Evolutionary conservation across 2,888 invertebrate genomes (phyloP), one percentile per base, ranked within the genome.

Genomic region (Odontocerum albicorne): DNA sequence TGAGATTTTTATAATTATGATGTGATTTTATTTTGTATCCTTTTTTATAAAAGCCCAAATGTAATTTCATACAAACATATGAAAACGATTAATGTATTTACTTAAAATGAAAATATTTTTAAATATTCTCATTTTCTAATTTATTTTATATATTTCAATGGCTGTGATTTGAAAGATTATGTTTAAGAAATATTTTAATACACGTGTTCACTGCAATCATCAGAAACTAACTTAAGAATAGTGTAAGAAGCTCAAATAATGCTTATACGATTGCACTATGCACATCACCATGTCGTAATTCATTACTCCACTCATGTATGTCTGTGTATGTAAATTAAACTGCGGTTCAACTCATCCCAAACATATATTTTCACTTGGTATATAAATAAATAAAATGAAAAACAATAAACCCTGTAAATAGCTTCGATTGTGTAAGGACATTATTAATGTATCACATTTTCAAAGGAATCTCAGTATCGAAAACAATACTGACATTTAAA

Each of bases 171-270:
- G 27, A 16, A 8, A 27, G 15, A 21, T 43, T n/a, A 6, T 2
- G 16, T 27, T 43, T 43, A 12, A 13, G 2, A 19, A 43, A n/a
- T n/a, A n/a, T n/a, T n/a, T n/a, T n/a, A n/a, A n/a, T n/a, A n/a
- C n/a, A n/a, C n/a, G 7, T n/a, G 27, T 42, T 35, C 49, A 19
- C 54, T 71, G 22, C 63, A 61, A 12, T 57, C 70, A 42, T 70
- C 70, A 8, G 65, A 58, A 38, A 20, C 16, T 46, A 27, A 17
- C 32, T 12, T 35, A 40, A 51, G 46, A 33, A 15, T 51, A 51
- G 33, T 8, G n/a, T 51, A 59, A 47, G 51, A 52, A 33, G 31
- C 35, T 46, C 52, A 40, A 51, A 43, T 19, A 35, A 43, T 7
- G 51, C 51, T 51, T 51, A 13, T 36, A 21, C 10, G 4, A 21